Percentiles rank a stretch among this genome's conserved stretches.
phyloP scores from a whole-genome alignment of 2,797 vertebrate species.

The Mastacembelus armatus region DNA sequence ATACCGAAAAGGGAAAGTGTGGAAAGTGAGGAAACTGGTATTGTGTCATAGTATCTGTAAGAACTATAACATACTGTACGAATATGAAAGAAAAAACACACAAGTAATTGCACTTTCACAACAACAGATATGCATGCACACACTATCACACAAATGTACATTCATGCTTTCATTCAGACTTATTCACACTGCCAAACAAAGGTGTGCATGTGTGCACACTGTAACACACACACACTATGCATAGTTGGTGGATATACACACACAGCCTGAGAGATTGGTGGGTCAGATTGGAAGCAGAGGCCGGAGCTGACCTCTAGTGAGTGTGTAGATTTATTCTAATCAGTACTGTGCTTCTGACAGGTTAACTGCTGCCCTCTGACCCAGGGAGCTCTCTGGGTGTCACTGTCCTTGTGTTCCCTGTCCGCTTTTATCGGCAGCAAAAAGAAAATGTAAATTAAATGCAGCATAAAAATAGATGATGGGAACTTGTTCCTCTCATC shows the following conservation, averaged over 20 bases:
- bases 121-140: not conserved
- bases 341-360: constrained; percentile 88
- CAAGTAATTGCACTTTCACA: not conserved
- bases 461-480: constrained; percentile 89
- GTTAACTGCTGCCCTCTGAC: constrained; percentile 86
- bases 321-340: constrained; percentile 89
- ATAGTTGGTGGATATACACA: constrained; percentile 39
- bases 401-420: constrained; percentile 88
- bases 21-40: too few species aligned
- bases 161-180: constrained; percentile 40
- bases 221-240: constrained; percentile 11
- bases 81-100: not conserved
- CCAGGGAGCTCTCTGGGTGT: constrained; percentile 80
- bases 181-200: not conserved
- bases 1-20: too few species aligned
- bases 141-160: constrained; percentile 5
- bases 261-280: constrained; percentile 63
- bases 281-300: constrained; percentile 80
- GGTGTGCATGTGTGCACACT: not conserved
- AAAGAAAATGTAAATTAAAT: constrained; percentile 88
- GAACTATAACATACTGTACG: too few species aligned
- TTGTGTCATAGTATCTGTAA: too few species aligned
- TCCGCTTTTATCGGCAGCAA: constrained; percentile 84
- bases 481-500: constrained; percentile 84
- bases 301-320: constrained; percentile 84